These are phyloP conservation scores for Camptogramma bilineatum DNA, from an alignment of 2,888 invertebrate species.

Conservation along the genomic window DNA sequence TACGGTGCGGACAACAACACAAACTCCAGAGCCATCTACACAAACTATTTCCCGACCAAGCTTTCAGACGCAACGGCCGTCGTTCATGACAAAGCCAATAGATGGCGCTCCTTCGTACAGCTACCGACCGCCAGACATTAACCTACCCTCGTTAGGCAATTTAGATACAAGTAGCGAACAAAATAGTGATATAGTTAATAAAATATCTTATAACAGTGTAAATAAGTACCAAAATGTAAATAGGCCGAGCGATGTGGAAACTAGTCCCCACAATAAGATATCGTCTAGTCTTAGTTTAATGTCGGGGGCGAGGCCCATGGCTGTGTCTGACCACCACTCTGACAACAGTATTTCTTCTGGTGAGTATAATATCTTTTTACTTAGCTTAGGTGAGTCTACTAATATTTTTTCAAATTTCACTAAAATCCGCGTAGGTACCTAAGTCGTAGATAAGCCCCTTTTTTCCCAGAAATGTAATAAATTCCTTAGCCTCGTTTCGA, in stretches of 20 bases:
- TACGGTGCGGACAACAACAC: conserved; percentile 56
- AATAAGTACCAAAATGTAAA: conserved; percentile 85
- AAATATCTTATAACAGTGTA: conserved; percentile 84
- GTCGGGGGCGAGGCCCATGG: conserved; percentile 80
- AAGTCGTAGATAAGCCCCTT: too few relatives aligned
- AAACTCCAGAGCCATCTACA: conserved; percentile 62
- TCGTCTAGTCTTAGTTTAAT: conserved; percentile 85
- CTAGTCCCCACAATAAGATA: conserved; percentile 85
- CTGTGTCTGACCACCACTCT: conserved; percentile 77
- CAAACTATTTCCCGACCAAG: conserved; percentile 68
- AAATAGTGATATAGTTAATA: conserved; percentile 85
- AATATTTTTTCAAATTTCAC: too few relatives aligned
- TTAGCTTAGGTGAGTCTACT: too few relatives aligned
- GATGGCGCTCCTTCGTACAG: conserved; percentile 79
- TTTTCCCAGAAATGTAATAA: too few relatives aligned
- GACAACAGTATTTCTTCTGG: conserved; percentile 81
- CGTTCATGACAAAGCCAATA: conserved; percentile 83
- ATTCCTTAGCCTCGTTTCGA: too few relatives aligned
- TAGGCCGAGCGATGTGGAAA: conserved; percentile 80
- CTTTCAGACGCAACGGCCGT: conserved; percentile 78
- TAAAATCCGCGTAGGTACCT: too few relatives aligned
- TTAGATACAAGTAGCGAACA: conserved; percentile 82
- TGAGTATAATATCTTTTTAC: conserved; percentile 47
- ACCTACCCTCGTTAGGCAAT: conserved; percentile 77
- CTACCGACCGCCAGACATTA: conserved; percentile 79